phyloP scores from a whole-genome alignment of 2,113 vertebrate species.

The Suncus etruscus region DNA sequence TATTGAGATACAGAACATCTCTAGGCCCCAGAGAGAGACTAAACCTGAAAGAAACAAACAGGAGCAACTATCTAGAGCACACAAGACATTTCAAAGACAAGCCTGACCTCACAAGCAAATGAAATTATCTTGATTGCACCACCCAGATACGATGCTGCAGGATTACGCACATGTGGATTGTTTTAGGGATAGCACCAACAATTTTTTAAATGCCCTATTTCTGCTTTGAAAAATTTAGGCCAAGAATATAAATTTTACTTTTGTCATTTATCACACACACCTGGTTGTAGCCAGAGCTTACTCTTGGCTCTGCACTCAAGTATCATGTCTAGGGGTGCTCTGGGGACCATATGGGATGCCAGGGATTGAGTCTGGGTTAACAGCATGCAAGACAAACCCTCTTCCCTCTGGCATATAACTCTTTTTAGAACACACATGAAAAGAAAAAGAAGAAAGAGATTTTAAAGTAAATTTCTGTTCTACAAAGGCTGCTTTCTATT shows the following conservation, averaged over 20 bases:
- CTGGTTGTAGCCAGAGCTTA: too few relatives aligned
- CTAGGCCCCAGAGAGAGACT: background rate
- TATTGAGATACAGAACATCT: slow-evolving; percentile 6
- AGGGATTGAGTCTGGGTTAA: too few relatives aligned
- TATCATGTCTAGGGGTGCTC: too few relatives aligned
- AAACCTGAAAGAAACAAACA: background rate
- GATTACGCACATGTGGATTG: background rate
- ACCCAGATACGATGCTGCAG: background rate
- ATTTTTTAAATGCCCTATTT: slow-evolving; percentile 1
- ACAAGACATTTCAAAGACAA: slow-evolving; percentile 49
- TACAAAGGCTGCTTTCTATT: slow-evolving; percentile 10
- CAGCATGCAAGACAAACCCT: too few relatives aligned
- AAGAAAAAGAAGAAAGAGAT: background rate
- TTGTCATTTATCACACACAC: too few relatives aligned
- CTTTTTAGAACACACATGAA: too few relatives aligned
- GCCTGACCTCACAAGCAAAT: slow-evolving; percentile 7
- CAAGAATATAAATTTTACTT: slow-evolving; percentile 50
- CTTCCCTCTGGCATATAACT: too few relatives aligned
- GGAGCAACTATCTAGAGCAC: slow-evolving; percentile 1
- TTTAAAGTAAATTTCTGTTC: slow-evolving; percentile 23
- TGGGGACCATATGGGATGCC: too few relatives aligned
- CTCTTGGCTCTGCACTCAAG: too few relatives aligned
- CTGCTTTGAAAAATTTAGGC: slow-evolving; percentile 55
- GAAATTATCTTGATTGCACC: slow-evolving; percentile 65
- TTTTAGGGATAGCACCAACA: slow-evolving; percentile 19